Conservation (phyloP, 2,888 invertebrate genomes). For the Patella ulyssiponensis region DNA sequence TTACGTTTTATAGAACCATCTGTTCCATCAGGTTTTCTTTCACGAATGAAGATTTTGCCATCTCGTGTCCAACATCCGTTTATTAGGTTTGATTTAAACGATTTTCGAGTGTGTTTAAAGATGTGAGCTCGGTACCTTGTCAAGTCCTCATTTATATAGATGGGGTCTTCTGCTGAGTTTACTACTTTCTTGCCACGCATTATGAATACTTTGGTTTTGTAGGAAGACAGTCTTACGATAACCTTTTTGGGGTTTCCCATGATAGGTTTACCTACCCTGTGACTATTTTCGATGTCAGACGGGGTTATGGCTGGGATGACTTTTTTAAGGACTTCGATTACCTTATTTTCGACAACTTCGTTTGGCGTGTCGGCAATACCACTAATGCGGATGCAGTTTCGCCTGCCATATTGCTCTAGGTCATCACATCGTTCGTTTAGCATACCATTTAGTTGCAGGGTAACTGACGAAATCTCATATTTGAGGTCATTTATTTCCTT, state of each 20-base stretch:
- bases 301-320: neutral
- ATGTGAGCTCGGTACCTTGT: neutral
- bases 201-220: neutral
- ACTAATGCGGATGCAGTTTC: conserved; percentile 3
- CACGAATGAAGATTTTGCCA: neutral
- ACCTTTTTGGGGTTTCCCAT: neutral
- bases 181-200: neutral
- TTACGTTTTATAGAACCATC: neutral
- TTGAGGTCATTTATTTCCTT: too few relatives aligned
- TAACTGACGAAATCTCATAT: too few relatives aligned
- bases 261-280: neutral
- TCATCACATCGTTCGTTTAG: neutral
- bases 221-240: neutral
- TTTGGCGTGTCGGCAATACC: neutral
- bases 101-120: neutral
- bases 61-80: neutral
- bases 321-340: neutral
- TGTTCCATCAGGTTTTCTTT: neutral
- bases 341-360: neutral
- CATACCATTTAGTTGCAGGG: too few relatives aligned
- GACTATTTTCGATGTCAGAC: neutral
- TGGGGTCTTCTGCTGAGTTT: neutral
- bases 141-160: conserved; percentile 4
- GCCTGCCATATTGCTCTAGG: conserved; percentile 11
- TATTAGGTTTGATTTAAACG: neutral